These are phyloP conservation scores for Ostrea edulis DNA, from an alignment of 1,140 invertebrate species.

Conservation along the genomic window DNA sequence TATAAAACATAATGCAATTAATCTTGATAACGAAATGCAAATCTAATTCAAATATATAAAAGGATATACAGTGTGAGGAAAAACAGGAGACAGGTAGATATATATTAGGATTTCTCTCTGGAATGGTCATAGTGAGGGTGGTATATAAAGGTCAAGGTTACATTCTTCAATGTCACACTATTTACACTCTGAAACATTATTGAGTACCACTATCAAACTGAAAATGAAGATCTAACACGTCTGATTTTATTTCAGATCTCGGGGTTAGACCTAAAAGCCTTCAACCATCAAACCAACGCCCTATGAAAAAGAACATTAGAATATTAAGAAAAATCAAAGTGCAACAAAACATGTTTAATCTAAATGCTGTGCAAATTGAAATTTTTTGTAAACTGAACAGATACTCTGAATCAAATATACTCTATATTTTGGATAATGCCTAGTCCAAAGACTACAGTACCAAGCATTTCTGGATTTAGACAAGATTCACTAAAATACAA, in stretches of 20 bases:
- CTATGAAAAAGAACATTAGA: too few relatives aligned
- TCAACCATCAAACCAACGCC: too few relatives aligned
- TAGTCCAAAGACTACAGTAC: too few relatives aligned
- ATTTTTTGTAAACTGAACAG: too few relatives aligned
- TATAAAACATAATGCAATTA: neutral
- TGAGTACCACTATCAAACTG: neutral
- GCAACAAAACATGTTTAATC: too few relatives aligned
- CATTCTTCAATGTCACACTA: neutral
- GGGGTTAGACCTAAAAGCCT: too few relatives aligned
- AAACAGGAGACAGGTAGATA: neutral
- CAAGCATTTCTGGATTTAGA: too few relatives aligned
- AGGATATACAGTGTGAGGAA: neutral
- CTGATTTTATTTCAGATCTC: neutral
- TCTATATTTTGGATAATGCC: too few relatives aligned
- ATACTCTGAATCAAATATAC: too few relatives aligned
- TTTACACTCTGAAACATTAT: neutral
- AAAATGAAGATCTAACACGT: neutral
- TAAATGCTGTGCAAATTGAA: too few relatives aligned
- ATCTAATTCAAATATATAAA: neutral
- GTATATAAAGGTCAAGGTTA: slow-evolving; percentile 19
- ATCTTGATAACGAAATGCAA: neutral
- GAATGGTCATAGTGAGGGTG: slow-evolving; percentile 20
- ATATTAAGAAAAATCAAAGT: too few relatives aligned
- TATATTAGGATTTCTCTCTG: slow-evolving; percentile 29
- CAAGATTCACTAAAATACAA: too few relatives aligned